Evolutionary conservation across 2,888 invertebrate species (phyloP).

Genomic region (Hylaea fasciaria): DNA sequence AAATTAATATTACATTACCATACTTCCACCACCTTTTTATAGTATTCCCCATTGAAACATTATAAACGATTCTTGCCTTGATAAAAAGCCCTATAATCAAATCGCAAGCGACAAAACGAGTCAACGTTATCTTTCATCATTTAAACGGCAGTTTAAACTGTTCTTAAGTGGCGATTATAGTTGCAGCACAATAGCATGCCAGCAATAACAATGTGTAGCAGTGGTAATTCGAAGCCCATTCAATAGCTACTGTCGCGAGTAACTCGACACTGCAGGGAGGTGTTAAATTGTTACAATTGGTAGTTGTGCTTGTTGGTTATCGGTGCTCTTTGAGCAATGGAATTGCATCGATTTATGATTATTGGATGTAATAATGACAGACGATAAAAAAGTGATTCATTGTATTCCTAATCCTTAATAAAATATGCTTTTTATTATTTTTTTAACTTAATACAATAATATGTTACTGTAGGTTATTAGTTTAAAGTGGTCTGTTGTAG

Average conservation of each 20-base stretch:
- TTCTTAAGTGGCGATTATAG: constrained; percentile 40
- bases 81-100: constrained; percentile 28
- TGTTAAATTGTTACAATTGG: constrained; percentile 17
- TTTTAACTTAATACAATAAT: no score
- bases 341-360: background rate
- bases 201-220: constrained; percentile 16
- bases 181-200: constrained; percentile 11
- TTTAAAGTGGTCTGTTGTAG: no score
- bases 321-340: background rate
- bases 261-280: constrained; percentile 35
- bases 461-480: no score
- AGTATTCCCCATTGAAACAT: background rate
- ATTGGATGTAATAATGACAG: background rate
- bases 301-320: constrained; percentile 13
- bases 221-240: constrained; percentile 19
- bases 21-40: no score
- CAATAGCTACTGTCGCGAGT: constrained; percentile 36
- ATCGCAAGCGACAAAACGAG: constrained; percentile 27
- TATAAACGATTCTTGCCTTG: background rate
- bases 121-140: constrained; percentile 31
- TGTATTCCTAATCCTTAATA: no score
- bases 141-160: constrained; percentile 31
- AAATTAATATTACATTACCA: no score
- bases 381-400: no score
- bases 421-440: no score